Percentiles rank a stretch among this genome's conserved stretches.
These are phyloP conservation scores for Ichneumon xanthorius DNA, from an alignment of 2,888 invertebrate species.

Conservation along the genomic window DNA sequence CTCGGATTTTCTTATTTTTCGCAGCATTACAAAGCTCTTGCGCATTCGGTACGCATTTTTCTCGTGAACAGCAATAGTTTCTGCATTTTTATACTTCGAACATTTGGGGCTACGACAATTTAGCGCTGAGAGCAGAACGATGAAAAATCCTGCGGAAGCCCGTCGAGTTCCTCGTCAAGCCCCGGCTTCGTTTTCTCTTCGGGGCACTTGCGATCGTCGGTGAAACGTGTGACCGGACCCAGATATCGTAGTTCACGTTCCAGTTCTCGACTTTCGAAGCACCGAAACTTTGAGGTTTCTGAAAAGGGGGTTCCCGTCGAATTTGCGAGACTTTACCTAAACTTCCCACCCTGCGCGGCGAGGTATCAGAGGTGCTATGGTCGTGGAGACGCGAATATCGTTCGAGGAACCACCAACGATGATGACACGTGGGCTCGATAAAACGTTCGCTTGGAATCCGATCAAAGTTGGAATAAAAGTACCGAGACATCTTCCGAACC, in stretches of 20 bases:
- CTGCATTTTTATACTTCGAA: constrained; percentile 71
- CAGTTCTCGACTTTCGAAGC: constrained; percentile 1
- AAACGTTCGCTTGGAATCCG: constrained; percentile 37
- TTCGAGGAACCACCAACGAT: constrained; percentile 18
- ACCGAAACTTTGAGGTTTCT: neutral
- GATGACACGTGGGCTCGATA: constrained; percentile 42
- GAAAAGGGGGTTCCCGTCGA: constrained; percentile 60
- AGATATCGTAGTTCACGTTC: constrained; percentile 20
- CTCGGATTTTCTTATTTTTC: constrained; percentile 48
- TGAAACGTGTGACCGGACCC: constrained; percentile 19
- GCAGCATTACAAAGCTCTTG: constrained; percentile 25
- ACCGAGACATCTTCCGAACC: constrained; percentile 34
- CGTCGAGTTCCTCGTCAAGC: neutral
- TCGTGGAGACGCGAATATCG: constrained; percentile 1
- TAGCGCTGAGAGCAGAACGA: constrained; percentile 42
- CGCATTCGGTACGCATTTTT: constrained; percentile 73
- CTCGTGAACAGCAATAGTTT: constrained; percentile 78
- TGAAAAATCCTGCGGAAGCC: constrained; percentile 10
- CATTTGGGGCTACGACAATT: constrained; percentile 62
- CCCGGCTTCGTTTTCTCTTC: neutral
- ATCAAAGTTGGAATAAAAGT: constrained; percentile 61
- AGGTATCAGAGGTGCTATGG: neutral
- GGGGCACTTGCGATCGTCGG: constrained; percentile 14
- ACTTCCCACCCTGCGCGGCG: neutral
- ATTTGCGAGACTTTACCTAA: constrained; percentile 46